Percentiles rank a stretch among this genome's conserved stretches.
Conservation (phyloP, 2,113 vertebrate species). For the Ammodytes dubius region DNA sequence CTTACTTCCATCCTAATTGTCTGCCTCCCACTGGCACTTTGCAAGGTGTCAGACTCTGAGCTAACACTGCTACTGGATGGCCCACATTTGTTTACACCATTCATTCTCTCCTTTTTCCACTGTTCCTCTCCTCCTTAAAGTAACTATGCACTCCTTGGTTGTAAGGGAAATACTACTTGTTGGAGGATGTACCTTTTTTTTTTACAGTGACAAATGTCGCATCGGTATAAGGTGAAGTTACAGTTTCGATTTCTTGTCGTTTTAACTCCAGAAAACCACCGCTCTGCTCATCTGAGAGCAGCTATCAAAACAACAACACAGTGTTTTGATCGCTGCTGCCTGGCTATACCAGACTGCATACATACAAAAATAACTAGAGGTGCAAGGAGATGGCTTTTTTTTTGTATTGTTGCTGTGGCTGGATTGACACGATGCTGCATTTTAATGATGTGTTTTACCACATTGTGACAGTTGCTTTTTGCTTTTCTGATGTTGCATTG, state of each 20-base stretch:
- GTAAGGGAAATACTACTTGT: conserved; percentile 7
- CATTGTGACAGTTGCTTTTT: conserved; percentile 17
- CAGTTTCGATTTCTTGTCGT: neutral
- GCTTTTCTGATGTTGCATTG: neutral
- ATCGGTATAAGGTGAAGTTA: conserved; percentile 1
- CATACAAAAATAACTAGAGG: conserved; percentile 1
- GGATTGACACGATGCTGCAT: conserved; percentile 36
- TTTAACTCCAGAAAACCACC: neutral
- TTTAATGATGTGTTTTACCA: conserved; percentile 52
- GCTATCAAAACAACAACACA: conserved; percentile 8
- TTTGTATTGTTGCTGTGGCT: neutral
- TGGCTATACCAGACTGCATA: neutral
- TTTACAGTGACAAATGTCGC: neutral
- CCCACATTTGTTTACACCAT: conserved; percentile 38
- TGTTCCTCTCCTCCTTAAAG: neutral
- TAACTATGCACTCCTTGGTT: neutral
- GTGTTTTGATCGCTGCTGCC: conserved; percentile 7
- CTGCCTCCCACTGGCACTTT: conserved; percentile 73
- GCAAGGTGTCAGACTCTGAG: conserved; percentile 49
- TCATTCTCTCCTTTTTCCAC: neutral
- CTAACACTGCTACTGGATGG: conserved; percentile 21
- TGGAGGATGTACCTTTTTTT: neutral
- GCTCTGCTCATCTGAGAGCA: neutral
- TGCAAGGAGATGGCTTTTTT: conserved; percentile 10
- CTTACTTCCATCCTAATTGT: conserved; percentile 70